These are phyloP conservation scores for Leptinotarsa haldemani DNA, from an alignment of 2,888 invertebrate genomes.

Conservation along the genomic window DNA sequence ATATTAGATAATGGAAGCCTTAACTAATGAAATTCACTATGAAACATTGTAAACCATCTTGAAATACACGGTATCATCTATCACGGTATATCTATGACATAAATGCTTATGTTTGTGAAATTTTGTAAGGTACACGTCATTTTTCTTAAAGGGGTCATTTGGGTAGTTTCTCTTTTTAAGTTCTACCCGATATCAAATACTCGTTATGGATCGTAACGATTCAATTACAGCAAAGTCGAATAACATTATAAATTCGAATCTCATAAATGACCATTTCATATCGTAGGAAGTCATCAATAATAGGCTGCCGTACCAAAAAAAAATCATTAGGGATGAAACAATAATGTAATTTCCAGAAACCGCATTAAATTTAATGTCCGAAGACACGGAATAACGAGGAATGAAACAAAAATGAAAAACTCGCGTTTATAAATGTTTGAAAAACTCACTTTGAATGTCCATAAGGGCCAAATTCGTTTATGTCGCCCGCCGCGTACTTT, in stretches of 20 bases:
- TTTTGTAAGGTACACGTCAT: too few species aligned
- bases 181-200: neutral
- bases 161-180: too few species aligned
- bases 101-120: too few species aligned
- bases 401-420: conserved; percentile 9
- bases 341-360: neutral
- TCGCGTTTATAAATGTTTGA: conserved; percentile 35
- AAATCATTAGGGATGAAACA: conserved; percentile 11
- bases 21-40: too few species aligned
- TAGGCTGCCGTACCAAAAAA: neutral
- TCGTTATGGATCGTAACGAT: neutral
- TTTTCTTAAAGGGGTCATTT: too few species aligned
- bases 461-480: conserved; percentile 45
- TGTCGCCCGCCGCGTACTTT: conserved; percentile 38
- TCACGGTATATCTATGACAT: too few species aligned
- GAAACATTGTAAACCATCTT: too few species aligned
- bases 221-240: neutral
- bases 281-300: conserved; percentile 9
- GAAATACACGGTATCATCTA: too few species aligned
- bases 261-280: neutral
- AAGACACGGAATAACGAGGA: conserved; percentile 16
- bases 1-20: too few species aligned
- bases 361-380: conserved; percentile 21
- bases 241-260: neutral
- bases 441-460: conserved; percentile 39